Base-by-base conservation (phyloP, 2,113 vertebrate genomes). In the Ictalurus furcatus region DNA sequence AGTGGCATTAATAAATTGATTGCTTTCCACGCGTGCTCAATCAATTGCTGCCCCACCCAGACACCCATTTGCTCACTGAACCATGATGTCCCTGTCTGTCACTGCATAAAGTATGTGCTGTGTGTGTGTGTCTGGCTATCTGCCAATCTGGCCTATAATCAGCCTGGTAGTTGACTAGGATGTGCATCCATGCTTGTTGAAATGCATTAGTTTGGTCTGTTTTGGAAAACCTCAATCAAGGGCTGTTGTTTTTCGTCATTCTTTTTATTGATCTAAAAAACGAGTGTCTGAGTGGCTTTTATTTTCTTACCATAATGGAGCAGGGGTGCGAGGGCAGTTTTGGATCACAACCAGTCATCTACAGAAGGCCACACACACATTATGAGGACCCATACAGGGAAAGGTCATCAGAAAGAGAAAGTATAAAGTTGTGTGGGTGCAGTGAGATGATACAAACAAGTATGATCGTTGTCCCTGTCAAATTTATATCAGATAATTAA, bases 1-100 rank as follows among this genome's bases (percentile, higher is more conserved):
- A 80, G 59, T 89, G 83, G 59, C 88, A 89, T 89, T 89, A 89
- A 89, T 85, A 89, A 85, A 89, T 85, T 89, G 74, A 89, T 89
- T 85, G 84, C 74, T 85, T 89, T 89, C 85, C 84, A 56, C 19
- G 48, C 34, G 23, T 65, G 88, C 59, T 59, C 88, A 88, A 80
- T 89, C 83, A 89, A 85, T 89, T 79, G 59, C 84, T 67, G 83
- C 88, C 88, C 73, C 88, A 85, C 88, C 88, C 88, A 79, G 59
- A 85, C 11, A 9, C 84, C 83, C 83, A 89, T 85, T 85, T 89
- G 83, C 84, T 85, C 73, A 89, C 65, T 89, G 88, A 89, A 89
- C 73, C 58, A 48, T 89, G 71, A 52, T 85, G 56, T 79, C 28
- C 59, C 44, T 89, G 88, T 88, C 82, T 85, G 78, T 82, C 87